Evolutionary conservation across 2,113 vertebrate species (phyloP), one percentile per base, ranked within the genome.

Genomic region (Calyptommatus sinebrachiatus): DNA sequence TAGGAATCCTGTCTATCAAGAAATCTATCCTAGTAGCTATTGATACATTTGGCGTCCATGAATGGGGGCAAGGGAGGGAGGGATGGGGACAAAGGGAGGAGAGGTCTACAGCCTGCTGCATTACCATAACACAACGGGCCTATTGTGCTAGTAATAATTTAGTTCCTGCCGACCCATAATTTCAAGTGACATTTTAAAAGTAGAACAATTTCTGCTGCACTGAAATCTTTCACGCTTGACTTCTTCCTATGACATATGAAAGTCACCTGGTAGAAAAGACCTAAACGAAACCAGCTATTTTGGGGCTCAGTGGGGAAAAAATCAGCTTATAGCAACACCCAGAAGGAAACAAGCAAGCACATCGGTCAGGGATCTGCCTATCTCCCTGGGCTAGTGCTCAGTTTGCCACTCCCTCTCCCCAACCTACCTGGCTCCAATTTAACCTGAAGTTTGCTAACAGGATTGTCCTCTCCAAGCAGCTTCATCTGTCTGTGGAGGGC

Each of bases 401-500:
- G 35, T 29, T 48, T 16, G 21, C n/a, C 8, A 2, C 24, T 6
- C 71, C 24, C 28, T 77, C 71, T 46, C 1, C 61, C 73, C 48
- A n/a, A 74, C 78, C 57, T 92, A 99, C 98, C 98, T 97, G 97
- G 96, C 86, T 99, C 97, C 92, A 98, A 94, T 92, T 97, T 97
- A 93, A 97, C 97, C 92, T 98, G 98, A 85, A 99, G 94, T 88
- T 97, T 97, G 94, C 98, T 99, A 83, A 98, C 96, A 0, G 98
- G 98, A 77, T 95, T 99, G 93, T 97, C 96, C 90, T 99, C 97
- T 83, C 98, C 98, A 0, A 99, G 94, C 50, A 99, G 96, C 84
- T 97, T 96, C 94, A 99, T 96, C 89, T 99, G 98, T 88, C 98
- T 93, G 92, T 97, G 98, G 35, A 99, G 96, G 68, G 98, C 97